A percentile compares a stretch with the other conserved stretches of the same genome.
Evolutionary conservation across 2,888 invertebrate genomes (phyloP).

Genomic region (Elmis aenea): DNA sequence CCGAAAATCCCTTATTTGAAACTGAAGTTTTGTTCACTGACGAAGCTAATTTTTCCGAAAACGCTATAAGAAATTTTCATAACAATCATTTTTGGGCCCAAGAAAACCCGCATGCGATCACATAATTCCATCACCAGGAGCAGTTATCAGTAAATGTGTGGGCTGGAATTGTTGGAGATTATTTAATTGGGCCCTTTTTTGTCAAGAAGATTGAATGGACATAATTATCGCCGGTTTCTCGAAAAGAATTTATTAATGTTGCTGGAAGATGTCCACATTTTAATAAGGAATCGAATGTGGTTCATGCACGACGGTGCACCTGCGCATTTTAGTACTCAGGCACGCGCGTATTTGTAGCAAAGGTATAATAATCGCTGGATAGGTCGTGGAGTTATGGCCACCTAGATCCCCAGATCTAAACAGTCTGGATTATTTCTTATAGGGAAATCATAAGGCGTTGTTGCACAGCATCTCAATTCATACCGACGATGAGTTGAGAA

Average conservation of each 20-base stretch:
- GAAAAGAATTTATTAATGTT: conserved; percentile 10
- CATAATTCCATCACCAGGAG: conserved; percentile 13
- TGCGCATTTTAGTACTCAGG: conserved; percentile 18
- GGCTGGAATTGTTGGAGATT: too few relatives aligned
- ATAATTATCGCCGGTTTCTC: conserved; percentile 20
- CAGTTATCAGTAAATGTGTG: too few relatives aligned
- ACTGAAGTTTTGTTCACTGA: conserved; percentile 8
- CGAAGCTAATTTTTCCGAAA: conserved; percentile 18
- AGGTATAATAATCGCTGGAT: conserved; percentile 18
- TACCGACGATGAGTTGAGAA: too few relatives aligned
- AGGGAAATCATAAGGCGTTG: too few relatives aligned
- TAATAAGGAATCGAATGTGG: conserved; percentile 18
- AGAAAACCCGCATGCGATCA: conserved; percentile 17
- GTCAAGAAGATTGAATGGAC: conserved; percentile 16
- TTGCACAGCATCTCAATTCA: too few relatives aligned
- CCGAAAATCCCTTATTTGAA: conserved; percentile 6
- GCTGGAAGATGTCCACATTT: conserved; percentile 11
- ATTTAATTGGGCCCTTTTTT: too few relatives aligned
- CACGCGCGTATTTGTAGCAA: conserved; percentile 13
- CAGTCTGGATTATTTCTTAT: conserved; percentile 22
- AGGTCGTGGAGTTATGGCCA: conserved; percentile 20
- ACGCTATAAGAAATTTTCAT: conserved; percentile 18
- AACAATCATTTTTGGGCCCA: conserved; percentile 20
- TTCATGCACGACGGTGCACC: conserved; percentile 28
- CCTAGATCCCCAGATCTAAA: conserved; percentile 21